Base-by-base conservation (phyloP, 2,888 invertebrate species). In the Caenorhabditis uteleia region DNA sequence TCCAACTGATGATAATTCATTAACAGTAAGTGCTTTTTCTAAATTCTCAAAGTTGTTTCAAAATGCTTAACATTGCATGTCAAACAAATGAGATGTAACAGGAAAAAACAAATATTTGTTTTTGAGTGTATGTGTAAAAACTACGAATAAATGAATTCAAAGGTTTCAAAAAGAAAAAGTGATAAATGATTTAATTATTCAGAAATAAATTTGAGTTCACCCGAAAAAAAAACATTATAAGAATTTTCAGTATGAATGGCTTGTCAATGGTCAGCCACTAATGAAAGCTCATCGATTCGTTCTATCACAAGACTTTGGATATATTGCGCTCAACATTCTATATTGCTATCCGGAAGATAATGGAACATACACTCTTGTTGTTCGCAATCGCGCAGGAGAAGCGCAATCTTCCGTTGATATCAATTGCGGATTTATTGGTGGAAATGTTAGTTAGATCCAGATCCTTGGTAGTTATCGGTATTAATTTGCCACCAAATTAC, bases 321-420 rank as follows among this genome's bases (percentile, higher is more conserved):
- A 94, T 83, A 95, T 95, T 18, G 94, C 95, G 8, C 87, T 99
- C 50, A 97, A 97, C 85, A 89, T 98, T 47, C 87, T 95, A 21
- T 93, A 94, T 80, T 93, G 95, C 23, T 95, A 95, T 84, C 92
- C 97, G n/a, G 91, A 91, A 78, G 98, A 98, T 85, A 92, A 92
- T 48, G 95, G 95, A 48, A 89, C 90, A 33, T 98, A 95, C 85
- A 80, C 78, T 2, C 69, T 82, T 18, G 67, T 80, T n/a, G 70
- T 72, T 12, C 90, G 91, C 55, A 98, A 97, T 84, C 91, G 91
- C 82, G 88, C 93, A 26, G 98, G 98, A 2, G 92, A 94, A 87
- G 93, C 93, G 20, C 91, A 92, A 6, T 93, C 95, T 4, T 91
- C 92, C 0, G 92, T 94, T 45, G 80, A 85, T 49, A 78, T 80